Evolutionary conservation across 35 echinoderm and acorn worm genomes (phyloP).

Genomic region (Anneissia japonica): DNA sequence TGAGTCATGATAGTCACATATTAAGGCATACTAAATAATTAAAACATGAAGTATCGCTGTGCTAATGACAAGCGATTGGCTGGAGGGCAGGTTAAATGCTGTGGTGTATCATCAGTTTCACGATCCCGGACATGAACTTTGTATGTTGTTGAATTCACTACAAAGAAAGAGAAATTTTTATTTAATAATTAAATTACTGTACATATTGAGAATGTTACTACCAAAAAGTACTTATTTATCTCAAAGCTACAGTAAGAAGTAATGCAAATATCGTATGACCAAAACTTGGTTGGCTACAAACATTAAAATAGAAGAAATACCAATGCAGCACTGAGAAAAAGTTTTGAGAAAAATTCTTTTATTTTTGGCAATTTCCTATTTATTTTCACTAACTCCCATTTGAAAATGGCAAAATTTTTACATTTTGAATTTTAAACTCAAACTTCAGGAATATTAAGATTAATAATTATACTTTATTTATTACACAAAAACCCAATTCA

Average conservation of each 20-base stretch:
- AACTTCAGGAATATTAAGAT: no score
- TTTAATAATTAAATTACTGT: neutral
- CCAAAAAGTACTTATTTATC: neutral
- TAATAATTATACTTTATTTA: no score
- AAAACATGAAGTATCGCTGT: conserved; percentile 69
- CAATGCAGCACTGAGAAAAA: no score
- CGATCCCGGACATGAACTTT: conserved; percentile 32
- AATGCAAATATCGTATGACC: neutral
- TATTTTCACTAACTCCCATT: no score
- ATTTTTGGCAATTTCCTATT: no score
- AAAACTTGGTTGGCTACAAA: no score
- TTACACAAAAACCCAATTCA: no score
- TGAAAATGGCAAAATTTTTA: no score
- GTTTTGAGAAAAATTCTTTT: no score
- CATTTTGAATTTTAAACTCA: no score
- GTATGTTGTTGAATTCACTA: conserved; percentile 56
- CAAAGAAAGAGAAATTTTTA: neutral
- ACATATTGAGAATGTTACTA: neutral
- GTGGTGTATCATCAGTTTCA: neutral
- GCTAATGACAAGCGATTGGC: conserved; percentile 46
- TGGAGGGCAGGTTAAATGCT: conserved; percentile 48
- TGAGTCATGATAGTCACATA: neutral
- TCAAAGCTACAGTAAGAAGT: neutral
- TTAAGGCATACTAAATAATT: neutral
- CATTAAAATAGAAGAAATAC: no score